A percentile compares a stretch with the other conserved stretches of the same genome.
phyloP scores from a whole-genome alignment of 2,888 invertebrate genomes.

The Amphimallon solstitiale region DNA sequence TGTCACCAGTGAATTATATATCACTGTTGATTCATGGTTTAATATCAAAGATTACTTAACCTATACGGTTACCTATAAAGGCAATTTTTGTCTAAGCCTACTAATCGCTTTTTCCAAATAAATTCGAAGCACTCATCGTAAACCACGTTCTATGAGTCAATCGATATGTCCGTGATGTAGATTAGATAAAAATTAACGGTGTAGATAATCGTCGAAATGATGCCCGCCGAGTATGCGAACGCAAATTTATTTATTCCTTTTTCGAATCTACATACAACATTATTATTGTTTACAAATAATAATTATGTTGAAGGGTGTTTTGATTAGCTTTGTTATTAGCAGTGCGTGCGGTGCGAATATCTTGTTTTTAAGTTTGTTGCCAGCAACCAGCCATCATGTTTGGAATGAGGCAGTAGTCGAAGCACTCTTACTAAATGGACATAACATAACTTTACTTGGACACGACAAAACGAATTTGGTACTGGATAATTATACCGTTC shows the following conservation, averaged over 20 bases:
- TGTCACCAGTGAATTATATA: no score
- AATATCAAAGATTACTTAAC: no score
- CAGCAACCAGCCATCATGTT: slow-evolving; percentile 39
- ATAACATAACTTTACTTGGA: slow-evolving; percentile 41
- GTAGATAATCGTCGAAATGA: neutral
- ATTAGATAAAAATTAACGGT: no score
- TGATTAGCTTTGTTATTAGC: no score
- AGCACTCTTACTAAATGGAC: slow-evolving; percentile 38
- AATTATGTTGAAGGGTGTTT: neutral
- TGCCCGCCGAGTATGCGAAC: neutral
- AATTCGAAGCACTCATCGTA: no score
- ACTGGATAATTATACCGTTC: slow-evolving; percentile 38
- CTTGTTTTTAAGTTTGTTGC: slow-evolving; percentile 27
- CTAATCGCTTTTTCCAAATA: no score
- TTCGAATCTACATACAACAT: neutral
- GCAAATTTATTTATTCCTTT: neutral
- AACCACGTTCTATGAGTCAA: no score
- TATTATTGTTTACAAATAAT: neutral
- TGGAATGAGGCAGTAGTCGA: slow-evolving; percentile 40
- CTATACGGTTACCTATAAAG: neutral
- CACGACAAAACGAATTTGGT: slow-evolving; percentile 30
- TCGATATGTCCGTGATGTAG: no score
- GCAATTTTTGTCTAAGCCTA: neutral
- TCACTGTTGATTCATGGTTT: no score
- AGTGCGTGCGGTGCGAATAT: slow-evolving; percentile 32